phyloP scores from a whole-genome alignment of 2,888 invertebrate species.

The Hydraecia micacea region DNA sequence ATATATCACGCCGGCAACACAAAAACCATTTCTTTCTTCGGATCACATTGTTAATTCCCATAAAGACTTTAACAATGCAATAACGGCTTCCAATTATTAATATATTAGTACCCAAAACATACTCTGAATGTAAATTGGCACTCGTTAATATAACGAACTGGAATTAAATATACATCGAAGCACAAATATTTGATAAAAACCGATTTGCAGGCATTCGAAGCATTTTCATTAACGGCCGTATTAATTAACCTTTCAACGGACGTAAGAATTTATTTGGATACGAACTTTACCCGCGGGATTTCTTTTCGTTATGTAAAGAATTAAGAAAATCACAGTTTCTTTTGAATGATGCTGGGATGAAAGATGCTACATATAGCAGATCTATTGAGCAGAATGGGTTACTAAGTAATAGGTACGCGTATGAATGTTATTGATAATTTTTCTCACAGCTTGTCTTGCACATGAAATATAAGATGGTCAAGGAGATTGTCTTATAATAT shows the following conservation, averaged over 20 bases:
- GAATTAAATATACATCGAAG: constrained; percentile 31
- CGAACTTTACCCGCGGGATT: constrained; percentile 4
- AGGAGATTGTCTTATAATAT: not conserved
- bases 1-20: not conserved
- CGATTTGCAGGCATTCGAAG: constrained; percentile 33
- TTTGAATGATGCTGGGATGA: not conserved
- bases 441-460: not conserved
- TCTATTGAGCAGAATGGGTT: not conserved
- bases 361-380: not conserved
- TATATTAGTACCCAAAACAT: not conserved
- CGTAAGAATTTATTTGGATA: constrained; percentile 49
- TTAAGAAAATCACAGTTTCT: not conserved
- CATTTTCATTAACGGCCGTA: constrained; percentile 52
- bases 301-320: constrained; percentile 4
- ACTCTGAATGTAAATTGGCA: constrained; percentile 35
- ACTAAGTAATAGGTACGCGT: not conserved
- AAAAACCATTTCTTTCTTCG: not conserved
- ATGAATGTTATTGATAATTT: not conserved
- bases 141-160: constrained; percentile 47
- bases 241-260: constrained; percentile 48
- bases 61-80: constrained; percentile 7
- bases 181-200: constrained; percentile 44
- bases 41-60: not conserved
- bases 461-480: not conserved
- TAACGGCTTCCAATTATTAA: not conserved